Base-by-base conservation (phyloP, 2,113 vertebrate genomes). In the Rhineura floridana region DNA sequence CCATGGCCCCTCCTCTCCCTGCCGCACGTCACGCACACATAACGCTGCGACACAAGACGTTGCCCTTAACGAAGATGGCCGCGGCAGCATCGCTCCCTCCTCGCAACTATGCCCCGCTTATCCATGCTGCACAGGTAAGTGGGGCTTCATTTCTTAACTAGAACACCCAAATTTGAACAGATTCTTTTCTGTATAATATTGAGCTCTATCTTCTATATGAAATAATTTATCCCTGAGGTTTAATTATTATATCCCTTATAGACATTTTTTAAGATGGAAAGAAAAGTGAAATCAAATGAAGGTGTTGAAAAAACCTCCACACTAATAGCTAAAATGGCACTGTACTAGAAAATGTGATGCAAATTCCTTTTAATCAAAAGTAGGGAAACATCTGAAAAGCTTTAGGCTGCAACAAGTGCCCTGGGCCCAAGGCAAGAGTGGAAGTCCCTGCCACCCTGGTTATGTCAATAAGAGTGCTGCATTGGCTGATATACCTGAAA, bases 291-390 rank as follows among this genome's bases (percentile, higher is more conserved):
- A 94, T 92, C 80, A 91, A 94, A 95, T 81, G 36, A 82, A 77
- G 93, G 81, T 90, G 87, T 95, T 75, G 93, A 94, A 94, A 92
- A 92, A 93, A n/a, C 83, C 92, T 93, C 77, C 92, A 78, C 85
- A 82, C 83, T 94, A 92, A 88, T 89, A 90, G 93, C 87, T 89
- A 92, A 93, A 91, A 94, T 86, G 91, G 82, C 91, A 91, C 82
- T 84, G 48, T 92, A 76, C 80, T 92, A 86, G 85, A 93, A 96
- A 95, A 92, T 75, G 88, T 36, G 85, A 80, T 90, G 87, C 55
- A 88, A 91, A 93, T 86, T 95, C 65, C 81, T 92, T 91, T 90
- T 93, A 95, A 96, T 95, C 91, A 94, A 92, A 94, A 91, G 93
- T 91, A 95, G 92, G 93, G 94, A 93, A 90, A 70, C 90, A 93